These are phyloP conservation scores for Pelecanoides urinatrix DNA, from an alignment of 2,113 vertebrate species.

Conservation along the genomic window DNA sequence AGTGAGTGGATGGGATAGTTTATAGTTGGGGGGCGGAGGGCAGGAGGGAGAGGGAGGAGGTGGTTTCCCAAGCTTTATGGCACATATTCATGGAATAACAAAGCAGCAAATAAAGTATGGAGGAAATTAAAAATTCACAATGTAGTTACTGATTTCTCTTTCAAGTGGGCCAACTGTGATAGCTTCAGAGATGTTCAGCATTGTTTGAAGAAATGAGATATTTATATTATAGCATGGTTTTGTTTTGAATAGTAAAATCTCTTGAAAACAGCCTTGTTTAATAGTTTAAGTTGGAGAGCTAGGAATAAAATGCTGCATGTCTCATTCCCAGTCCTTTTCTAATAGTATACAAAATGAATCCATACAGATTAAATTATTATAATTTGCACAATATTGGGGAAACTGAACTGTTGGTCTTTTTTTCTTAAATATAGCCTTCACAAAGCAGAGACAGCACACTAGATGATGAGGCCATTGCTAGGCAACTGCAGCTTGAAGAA, in stretches of 20 bases:
- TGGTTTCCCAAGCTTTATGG: not conserved
- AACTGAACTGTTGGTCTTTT: not conserved
- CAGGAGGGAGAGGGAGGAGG: not conserved
- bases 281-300: not conserved
- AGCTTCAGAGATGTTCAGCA: not conserved
- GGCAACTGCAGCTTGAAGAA: constrained; percentile 88
- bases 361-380: not conserved
- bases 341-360: not conserved
- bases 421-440: constrained; percentile 70
- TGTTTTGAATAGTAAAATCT: not conserved
- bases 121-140: not conserved
- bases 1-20: not conserved
- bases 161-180: not conserved
- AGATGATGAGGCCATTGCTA: constrained; percentile 87
- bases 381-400: not conserved
- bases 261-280: not conserved
- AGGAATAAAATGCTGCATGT: not conserved
- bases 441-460: constrained; percentile 71
- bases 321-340: not conserved
- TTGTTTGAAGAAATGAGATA: not conserved
- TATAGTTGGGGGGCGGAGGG: not conserved
- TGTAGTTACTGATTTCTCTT: not conserved
- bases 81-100: not conserved
- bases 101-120: not conserved
- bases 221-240: not conserved